Evolutionary conservation across 64 coral and sea anemone species (phyloP), one percentile per base, ranked within the genome.

Genomic region (Porites lutea): DNA sequence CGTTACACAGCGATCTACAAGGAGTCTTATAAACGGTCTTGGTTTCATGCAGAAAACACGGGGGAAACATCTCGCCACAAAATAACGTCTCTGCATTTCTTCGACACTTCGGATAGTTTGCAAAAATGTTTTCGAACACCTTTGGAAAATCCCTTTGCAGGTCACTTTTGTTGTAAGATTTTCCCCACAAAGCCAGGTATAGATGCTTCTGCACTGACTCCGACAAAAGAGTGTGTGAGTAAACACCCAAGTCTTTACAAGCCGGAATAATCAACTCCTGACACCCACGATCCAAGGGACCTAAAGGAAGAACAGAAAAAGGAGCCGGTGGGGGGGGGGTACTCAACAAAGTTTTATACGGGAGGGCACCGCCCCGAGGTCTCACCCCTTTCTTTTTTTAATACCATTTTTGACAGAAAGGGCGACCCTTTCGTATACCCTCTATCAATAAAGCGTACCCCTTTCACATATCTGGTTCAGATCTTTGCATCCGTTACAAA

Each of bases 21-120:
- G 67, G 63, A n/a, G 81, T 68, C 19, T 83, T 83, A 1, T 8
- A 51, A 4, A 21, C 46, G 15, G 43, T 2, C 16, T 65, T 83
- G 16, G 37, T 49, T 87, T 92, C 91, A 9, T 87, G 8, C 15
- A 82, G 91, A 48, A 87, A 92, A 71, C 82, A 92, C 2, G 91
- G 91, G 15, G 91, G 91, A 69, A 92, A 79, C 3, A 87, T 48
- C 10, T 92, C 82, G n/a, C 77, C 82, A 75, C 91, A 92, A 8
- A 87, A 65, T 48, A 92, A 57, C 47, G 87, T 87, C 27, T 51
- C 21, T 45, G 87, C 70, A 13, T 92, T 52, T 79, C 52, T 19
- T 6, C 61, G 20, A 52, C 91, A 92, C 16, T 84, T 66, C 8
- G 91, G 75, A 76, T 68, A 67, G 6, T 92, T 92, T 5, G 46